Evolutionary conservation across 2,113 vertebrate genomes (phyloP).

Genomic region (Aspiorhynchus laticeps): DNA sequence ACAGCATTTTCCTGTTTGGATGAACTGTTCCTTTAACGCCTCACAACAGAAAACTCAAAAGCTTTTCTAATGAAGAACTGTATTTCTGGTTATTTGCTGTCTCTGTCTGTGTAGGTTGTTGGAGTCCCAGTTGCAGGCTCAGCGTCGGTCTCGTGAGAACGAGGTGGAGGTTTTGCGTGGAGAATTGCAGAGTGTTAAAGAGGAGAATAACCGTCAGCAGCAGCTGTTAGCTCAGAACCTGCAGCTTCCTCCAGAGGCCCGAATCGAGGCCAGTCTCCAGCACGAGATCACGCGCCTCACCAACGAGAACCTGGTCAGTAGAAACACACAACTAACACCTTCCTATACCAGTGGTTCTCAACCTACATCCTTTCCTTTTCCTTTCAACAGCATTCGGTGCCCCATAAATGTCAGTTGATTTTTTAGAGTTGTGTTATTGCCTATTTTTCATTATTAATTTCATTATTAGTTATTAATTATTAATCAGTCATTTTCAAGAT

Average conservation of each 20-base stretch:
- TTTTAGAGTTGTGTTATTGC: neutral
- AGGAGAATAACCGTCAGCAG: constrained; percentile 97
- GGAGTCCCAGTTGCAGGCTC: constrained; percentile 92
- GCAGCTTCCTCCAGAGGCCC: constrained; percentile 94
- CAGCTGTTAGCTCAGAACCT: constrained; percentile 96
- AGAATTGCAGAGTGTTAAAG: constrained; percentile 94
- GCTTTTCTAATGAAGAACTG: neutral
- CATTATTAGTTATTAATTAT: neutral
- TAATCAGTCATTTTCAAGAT: neutral
- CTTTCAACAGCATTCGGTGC: no score
- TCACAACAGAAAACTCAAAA: neutral
- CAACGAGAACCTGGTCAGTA: constrained; percentile 93
- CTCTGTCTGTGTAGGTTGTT: constrained; percentile 78
- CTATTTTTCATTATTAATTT: neutral
- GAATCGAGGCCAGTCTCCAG: constrained; percentile 96
- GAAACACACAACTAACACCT: neutral
- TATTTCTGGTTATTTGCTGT: neutral
- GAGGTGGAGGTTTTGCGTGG: constrained; percentile 87
- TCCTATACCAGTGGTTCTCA: neutral
- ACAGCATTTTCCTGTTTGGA: neutral
- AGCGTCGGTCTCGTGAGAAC: constrained; percentile 88
- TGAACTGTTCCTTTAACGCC: neutral
- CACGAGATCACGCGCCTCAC: constrained; percentile 98
- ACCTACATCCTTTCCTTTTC: no score
- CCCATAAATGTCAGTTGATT: neutral